Evolutionary conservation across 2,888 invertebrate species (phyloP).

Genomic region (Epirrita christyi): DNA sequence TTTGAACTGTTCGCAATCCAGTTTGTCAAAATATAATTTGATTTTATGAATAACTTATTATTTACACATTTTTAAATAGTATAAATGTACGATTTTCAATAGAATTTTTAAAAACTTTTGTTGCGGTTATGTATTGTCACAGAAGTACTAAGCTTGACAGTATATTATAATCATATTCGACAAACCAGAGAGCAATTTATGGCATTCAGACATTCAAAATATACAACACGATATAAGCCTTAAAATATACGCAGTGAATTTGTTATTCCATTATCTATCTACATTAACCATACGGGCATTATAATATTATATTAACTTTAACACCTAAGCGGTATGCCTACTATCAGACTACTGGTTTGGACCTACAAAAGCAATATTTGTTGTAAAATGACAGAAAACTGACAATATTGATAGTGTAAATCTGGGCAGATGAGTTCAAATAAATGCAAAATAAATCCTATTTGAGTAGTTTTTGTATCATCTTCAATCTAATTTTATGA

Average conservation of each 20-base stretch:
- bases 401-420: constrained; percentile 24
- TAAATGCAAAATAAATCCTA: constrained; percentile 38
- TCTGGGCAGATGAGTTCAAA: constrained; percentile 30
- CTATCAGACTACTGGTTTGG: constrained; percentile 28
- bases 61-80: constrained; percentile 14
- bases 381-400: constrained; percentile 12
- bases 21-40: constrained; percentile 17
- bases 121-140: constrained; percentile 26
- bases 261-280: constrained; percentile 57
- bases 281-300: constrained; percentile 46
- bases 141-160: constrained; percentile 12
- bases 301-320: constrained; percentile 24
- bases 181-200: constrained; percentile 18
- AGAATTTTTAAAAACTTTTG: constrained; percentile 8
- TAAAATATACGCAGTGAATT: constrained; percentile 51
- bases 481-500: too few species aligned
- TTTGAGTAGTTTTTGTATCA: constrained; percentile 13
- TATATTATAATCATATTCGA: constrained; percentile 18
- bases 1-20: constrained; percentile 6
- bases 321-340: constrained; percentile 16
- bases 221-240: constrained; percentile 44
- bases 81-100: constrained; percentile 11
- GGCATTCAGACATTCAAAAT: constrained; percentile 40
- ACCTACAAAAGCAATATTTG: constrained; percentile 30
- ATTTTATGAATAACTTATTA: constrained; percentile 12